Percentiles rank a stretch among this genome's conserved stretches.
Evolutionary conservation across 2,113 vertebrate species (phyloP).

Genomic region (Nibea albiflora): DNA sequence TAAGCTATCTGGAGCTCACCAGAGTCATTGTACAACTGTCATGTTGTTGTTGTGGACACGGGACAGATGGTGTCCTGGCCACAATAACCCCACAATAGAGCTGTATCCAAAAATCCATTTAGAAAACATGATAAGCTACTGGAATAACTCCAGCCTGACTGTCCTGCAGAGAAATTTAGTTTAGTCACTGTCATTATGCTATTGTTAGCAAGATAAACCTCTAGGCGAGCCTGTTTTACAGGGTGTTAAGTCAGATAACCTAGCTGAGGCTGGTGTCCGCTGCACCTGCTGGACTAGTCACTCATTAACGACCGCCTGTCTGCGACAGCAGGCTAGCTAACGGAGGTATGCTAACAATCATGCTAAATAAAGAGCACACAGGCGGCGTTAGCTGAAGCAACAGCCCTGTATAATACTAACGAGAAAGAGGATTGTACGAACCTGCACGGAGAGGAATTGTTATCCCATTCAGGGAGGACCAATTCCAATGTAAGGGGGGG

Average conservation of each 20-base stretch:
- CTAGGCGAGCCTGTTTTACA: background rate
- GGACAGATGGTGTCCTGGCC: slow-evolving; percentile 24
- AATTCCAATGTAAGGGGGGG: slow-evolving; percentile 23
- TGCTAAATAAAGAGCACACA: slow-evolving; percentile 1
- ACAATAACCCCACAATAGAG: background rate
- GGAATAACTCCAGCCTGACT: background rate
- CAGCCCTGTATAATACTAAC: background rate
- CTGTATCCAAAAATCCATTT: background rate
- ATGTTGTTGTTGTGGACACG: background rate
- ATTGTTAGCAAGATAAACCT: background rate
- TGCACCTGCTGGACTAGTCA: slow-evolving; percentile 75
- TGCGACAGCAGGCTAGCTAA: slow-evolving; percentile 56
- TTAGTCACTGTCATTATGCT: background rate
- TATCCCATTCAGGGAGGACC: slow-evolving; percentile 52
- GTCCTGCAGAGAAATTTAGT: background rate
- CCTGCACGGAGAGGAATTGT: slow-evolving; percentile 56
- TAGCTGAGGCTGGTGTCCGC: slow-evolving; percentile 21
- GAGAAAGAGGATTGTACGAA: slow-evolving; percentile 52
- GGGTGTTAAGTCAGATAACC: slow-evolving; percentile 13
- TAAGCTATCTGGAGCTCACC: background rate
- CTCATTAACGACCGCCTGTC: slow-evolving; percentile 56
- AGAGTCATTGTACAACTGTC: background rate
- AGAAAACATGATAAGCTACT: background rate
- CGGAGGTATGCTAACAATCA: slow-evolving; percentile 35
- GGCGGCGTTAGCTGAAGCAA: background rate